Evolutionary conservation across 2,888 invertebrate species (phyloP), one percentile per base, ranked within the genome.

Genomic region (Altica lythri): DNA sequence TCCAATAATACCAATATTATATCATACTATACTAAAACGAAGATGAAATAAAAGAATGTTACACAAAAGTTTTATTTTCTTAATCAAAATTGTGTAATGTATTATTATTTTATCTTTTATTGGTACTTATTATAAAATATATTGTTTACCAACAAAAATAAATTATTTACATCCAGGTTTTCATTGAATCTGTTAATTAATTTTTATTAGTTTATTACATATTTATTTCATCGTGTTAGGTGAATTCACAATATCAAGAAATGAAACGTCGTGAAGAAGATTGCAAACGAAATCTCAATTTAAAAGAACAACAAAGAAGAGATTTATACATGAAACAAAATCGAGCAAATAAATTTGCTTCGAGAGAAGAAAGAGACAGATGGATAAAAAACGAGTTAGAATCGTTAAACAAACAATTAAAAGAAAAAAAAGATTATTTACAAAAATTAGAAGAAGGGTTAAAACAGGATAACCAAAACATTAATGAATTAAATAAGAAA

Each of bases 291-390:
- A 89, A 94, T 69, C 76, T 98, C 47, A 88, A 90, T 0, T 79
- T 96, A 13, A 95, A 96, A 75, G 97, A 97, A 70, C 95, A 96
- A 75, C 92, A 93, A 69, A 80, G 96, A 2, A 97, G 97, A 73
- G 98, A 99, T 74, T 76, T 99, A 40, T 98, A 97, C 75, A 97
- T 97, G 0, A 99, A 99, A 74, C 98, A 98, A 77, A 98, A 98
- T 0, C 81, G 97, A 63, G 96, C 96, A 0, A 95, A 93, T 56
- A 97, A 97, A 77, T 99, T 99, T 77, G 89, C 93, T 0, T 90
- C 91, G 1, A 85, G 89, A 68, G 95, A 94, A 65, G 97, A 99
- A 74, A 80, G 99, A 56, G 98, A 99, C 75, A 61, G 54, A 60
- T 98, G 97, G 95, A 96, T 99, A 67, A 90, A 93, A 72, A 92